These are phyloP conservation scores for Trichogramma evanescens DNA, from an alignment of 2,888 invertebrate species.

Conservation along the genomic window DNA sequence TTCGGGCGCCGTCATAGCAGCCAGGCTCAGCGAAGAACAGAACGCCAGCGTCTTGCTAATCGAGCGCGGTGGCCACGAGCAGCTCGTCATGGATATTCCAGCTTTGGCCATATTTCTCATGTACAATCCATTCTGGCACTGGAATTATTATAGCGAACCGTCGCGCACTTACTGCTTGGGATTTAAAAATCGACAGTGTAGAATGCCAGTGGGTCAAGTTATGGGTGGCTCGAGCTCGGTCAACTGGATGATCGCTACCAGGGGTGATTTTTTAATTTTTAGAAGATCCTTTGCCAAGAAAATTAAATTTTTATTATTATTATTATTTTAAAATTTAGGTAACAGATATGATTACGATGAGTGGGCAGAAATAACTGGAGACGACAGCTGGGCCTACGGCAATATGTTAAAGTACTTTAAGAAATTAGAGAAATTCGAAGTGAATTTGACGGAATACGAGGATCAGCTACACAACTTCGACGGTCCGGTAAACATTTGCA, in stretches of 20 bases:
- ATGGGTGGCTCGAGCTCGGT: constrained; percentile 74
- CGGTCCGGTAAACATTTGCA: constrained; percentile 54
- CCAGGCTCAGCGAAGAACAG: constrained; percentile 63
- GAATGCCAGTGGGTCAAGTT: constrained; percentile 59
- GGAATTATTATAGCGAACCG: constrained; percentile 74
- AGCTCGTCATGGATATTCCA: constrained; percentile 42
- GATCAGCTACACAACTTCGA: not conserved
- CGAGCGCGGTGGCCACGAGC: constrained; percentile 58
- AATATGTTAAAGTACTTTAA: not conserved
- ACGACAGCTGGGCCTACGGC: not conserved
- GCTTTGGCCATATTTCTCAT: constrained; percentile 67
- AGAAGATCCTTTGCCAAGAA: not conserved
- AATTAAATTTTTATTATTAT: not conserved
- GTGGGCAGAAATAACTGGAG: constrained; percentile 52
- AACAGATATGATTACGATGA: constrained; percentile 59
- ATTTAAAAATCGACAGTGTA: constrained; percentile 36
- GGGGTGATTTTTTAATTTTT: constrained; percentile 53
- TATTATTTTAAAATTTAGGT: not conserved
- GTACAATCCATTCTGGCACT: constrained; percentile 57
- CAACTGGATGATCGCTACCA: constrained; percentile 74
- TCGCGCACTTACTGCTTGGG: constrained; percentile 64
- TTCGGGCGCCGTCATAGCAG: constrained; percentile 70
- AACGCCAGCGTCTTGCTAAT: constrained; percentile 63
- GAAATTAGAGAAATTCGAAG: not conserved
- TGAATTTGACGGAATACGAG: not conserved